Base-by-base conservation (phyloP, 2,797 vertebrate species). In the Chaunax sp. region DNA sequence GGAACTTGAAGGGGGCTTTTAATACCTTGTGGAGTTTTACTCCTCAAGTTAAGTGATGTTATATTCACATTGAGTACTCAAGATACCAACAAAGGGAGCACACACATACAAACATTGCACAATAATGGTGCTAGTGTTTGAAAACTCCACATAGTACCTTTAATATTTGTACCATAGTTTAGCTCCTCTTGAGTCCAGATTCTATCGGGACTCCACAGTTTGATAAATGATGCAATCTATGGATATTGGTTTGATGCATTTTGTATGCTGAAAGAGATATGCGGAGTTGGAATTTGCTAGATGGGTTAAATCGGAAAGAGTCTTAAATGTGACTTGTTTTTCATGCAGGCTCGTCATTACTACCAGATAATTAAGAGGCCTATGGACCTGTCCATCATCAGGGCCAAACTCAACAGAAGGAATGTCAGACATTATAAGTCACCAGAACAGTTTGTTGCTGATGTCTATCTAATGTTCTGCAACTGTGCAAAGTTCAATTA, bases 401-500 rank as follows among this genome's bases (percentile, higher is more conserved):
- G 95, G 58, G 95, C 92, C 82, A 96, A 94, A 61, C 95, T 99
- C 65, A 95, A 91, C 72, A 97, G 94, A 90, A 94, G 89, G 67
- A 95, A 94, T 65, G 86, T 92, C 7, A 90, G 79, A 26, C 95
- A 96, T 87, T 99, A 99, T 53, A 93, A 76, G 76, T 93, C 95
- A 22, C 89, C 95, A 0, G 94, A 96, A 35, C 95, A 98, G 77
- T 95, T 98, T 82, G 97, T 98, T 25, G 88, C 93, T 28, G 98
- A 99, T 2, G 94, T 99, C 69, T 94, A 92, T 68, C 96, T 99
- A 77, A 99, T 99, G 97, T 98, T 99, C 81, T 94, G 90, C 90
- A 99, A 99, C 89, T 99, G 98, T 84, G 97, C 96, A 47, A 99
- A 98, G 89, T 99, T 99, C 90, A 99, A 99, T 89, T 99, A 99